Percentiles rank a stretch among this genome's conserved stretches.
Conservation (phyloP, 2,113 vertebrate genomes). For the Rhombomys opimus region DNA sequence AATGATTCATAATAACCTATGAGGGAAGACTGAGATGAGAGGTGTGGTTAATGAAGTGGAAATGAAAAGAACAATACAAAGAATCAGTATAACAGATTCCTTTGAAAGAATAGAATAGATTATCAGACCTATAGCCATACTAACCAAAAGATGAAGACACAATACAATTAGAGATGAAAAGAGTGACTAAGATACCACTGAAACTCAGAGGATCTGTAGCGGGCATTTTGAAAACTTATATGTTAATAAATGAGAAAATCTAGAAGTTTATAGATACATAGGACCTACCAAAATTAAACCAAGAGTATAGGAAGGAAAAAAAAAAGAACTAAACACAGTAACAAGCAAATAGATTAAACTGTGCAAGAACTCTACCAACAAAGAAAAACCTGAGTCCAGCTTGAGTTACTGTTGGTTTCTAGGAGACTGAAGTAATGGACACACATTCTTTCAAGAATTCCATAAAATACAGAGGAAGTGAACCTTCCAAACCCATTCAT, state of each 20-base stretch:
- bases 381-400: not conserved
- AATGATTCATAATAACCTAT: not conserved
- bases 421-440: not conserved
- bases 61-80: no score
- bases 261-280: not conserved
- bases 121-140: not conserved
- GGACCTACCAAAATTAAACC: not conserved
- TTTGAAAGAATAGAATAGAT: not conserved
- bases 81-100: not conserved
- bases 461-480: not conserved
- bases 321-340: no score
- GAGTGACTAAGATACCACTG: not conserved
- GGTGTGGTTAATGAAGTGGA: not conserved
- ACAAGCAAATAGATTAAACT: not conserved
- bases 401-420: not conserved
- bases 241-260: not conserved
- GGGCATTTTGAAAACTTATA: not conserved
- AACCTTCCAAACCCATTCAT: not conserved
- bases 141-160: not conserved
- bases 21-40: not conserved
- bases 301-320: not conserved
- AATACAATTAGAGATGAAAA: not conserved
- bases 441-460: not conserved
- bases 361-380: not conserved
- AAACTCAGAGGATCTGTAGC: not conserved